phyloP scores from a whole-genome alignment of 2,113 vertebrate genomes.

The Hippocampus comes region DNA sequence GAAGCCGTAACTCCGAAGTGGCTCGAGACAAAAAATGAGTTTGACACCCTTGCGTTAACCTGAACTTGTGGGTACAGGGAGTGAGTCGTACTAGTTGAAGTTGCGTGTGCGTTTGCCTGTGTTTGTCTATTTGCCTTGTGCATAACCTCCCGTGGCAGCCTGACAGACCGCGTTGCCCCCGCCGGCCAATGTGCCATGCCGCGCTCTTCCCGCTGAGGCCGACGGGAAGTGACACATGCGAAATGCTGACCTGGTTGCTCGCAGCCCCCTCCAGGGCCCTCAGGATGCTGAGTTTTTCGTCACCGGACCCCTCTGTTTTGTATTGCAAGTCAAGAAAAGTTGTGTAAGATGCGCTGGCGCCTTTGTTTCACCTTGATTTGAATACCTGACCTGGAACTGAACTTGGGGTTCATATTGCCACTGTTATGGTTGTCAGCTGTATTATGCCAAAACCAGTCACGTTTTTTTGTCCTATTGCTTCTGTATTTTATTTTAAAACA shows the following conservation, averaged over 20 bases:
- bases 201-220: constrained; percentile 51
- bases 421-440: background rate
- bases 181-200: constrained; percentile 48
- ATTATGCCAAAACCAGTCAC: background rate
- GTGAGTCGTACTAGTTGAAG: background rate
- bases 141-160: constrained; percentile 65
- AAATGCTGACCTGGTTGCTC: constrained; percentile 71
- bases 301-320: constrained; percentile 23
- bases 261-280: constrained; percentile 47
- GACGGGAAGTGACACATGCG: constrained; percentile 67
- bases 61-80: constrained; percentile 8
- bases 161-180: constrained; percentile 54
- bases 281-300: constrained; percentile 66
- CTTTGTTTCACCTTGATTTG: constrained; percentile 21
- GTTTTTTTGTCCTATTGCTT: background rate
- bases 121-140: constrained; percentile 38
- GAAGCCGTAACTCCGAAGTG: no score
- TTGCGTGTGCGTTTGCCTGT: constrained; percentile 18
- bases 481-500: background rate
- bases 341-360: constrained; percentile 26
- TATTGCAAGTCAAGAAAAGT: constrained; percentile 17
- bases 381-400: background rate
- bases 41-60: constrained; percentile 12
- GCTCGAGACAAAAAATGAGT: no score
- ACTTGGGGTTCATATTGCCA: background rate